Percentiles rank a stretch among this genome's conserved stretches.
phyloP scores from a whole-genome alignment of 2,113 vertebrate genomes.

The Austrofundulus limnaeus region DNA sequence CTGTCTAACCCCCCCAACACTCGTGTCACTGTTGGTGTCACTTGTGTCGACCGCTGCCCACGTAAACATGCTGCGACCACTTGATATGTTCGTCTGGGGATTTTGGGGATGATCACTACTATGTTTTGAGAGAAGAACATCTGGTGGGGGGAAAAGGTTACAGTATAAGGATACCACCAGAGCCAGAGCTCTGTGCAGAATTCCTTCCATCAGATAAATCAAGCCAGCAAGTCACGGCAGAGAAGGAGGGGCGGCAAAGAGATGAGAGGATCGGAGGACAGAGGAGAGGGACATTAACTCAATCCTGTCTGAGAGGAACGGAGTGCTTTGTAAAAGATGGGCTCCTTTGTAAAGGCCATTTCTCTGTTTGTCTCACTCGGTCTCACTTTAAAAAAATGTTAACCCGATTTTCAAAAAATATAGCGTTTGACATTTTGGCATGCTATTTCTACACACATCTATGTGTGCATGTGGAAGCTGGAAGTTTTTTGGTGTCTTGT shows the following conservation, averaged over 20 bases:
- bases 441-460: neutral
- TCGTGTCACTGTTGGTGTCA: slow-evolving; percentile 67
- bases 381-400: slow-evolving; percentile 11
- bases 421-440: neutral
- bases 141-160: slow-evolving; percentile 84
- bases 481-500: neutral
- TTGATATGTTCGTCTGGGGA: slow-evolving; percentile 82
- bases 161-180: slow-evolving; percentile 79
- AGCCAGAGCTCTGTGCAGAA: slow-evolving; percentile 75
- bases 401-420: slow-evolving; percentile 3
- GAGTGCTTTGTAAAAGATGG: slow-evolving; percentile 53
- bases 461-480: neutral
- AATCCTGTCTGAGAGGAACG: slow-evolving; percentile 70
- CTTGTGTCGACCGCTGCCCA: slow-evolving; percentile 61
- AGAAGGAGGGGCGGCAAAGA: slow-evolving; percentile 51
- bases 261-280: slow-evolving; percentile 38
- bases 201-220: slow-evolving; percentile 86
- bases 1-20: slow-evolving; percentile 29
- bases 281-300: slow-evolving; percentile 72
- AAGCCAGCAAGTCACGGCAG: slow-evolving; percentile 77
- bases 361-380: slow-evolving; percentile 19
- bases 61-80: slow-evolving; percentile 76
- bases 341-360: slow-evolving; percentile 46
- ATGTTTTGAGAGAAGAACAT: slow-evolving; percentile 82
- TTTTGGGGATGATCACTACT: slow-evolving; percentile 80